Evolutionary conservation across 2,797 vertebrate genomes (phyloP).

Genomic region (Gymnoscopelus braueri): DNA sequence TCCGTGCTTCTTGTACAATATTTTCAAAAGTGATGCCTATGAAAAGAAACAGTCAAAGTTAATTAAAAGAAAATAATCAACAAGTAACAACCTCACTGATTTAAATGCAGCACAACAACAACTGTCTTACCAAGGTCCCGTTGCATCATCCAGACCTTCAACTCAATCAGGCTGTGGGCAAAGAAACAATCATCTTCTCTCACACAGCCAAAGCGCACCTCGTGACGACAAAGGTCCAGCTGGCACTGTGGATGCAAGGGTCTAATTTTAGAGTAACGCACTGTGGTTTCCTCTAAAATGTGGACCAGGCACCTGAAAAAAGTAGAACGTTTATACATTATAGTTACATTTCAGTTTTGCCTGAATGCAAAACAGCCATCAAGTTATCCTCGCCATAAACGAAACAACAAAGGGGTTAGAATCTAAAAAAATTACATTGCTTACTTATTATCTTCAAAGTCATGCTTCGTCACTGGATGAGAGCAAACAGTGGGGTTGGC

Average conservation of each 20-base stretch:
- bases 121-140: constrained; percentile 83
- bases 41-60: constrained; percentile 1
- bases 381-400: neutral
- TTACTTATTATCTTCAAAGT: constrained; percentile 96
- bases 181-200: constrained; percentile 96
- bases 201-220: constrained; percentile 94
- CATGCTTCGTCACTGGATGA: constrained; percentile 92
- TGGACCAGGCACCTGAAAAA: constrained; percentile 94
- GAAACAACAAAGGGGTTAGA: neutral
- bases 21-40: constrained; percentile 89
- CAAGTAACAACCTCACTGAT: no score
- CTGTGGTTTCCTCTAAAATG: constrained; percentile 90
- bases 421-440: constrained; percentile 52
- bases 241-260: constrained; percentile 83
- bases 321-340: neutral
- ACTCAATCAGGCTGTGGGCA: constrained; percentile 95
- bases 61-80: neutral
- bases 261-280: constrained; percentile 95
- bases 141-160: constrained; percentile 98
- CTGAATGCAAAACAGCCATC: neutral
- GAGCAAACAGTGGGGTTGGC: constrained; percentile 92
- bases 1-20: constrained; percentile 92
- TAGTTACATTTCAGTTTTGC: neutral
- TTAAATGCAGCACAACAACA: neutral
- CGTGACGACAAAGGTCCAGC: constrained; percentile 94